Base-by-base conservation (phyloP, 2,888 invertebrate species). In the Pteria penguin region DNA sequence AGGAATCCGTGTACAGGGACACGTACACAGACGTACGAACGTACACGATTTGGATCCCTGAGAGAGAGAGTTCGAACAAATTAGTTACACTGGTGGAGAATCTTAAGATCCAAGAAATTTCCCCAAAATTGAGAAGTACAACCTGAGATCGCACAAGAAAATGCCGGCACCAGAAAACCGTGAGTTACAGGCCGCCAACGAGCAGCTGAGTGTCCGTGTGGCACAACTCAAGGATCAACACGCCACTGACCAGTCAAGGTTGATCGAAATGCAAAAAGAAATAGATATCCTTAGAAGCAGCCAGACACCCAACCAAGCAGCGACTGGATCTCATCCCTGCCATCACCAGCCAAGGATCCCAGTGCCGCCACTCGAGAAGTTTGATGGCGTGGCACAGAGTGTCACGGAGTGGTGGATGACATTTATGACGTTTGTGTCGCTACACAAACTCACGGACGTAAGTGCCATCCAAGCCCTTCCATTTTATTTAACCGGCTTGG, bases 381-480 rank as follows among this genome's bases (percentile, higher is more conserved):
- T 61, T 29, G 61, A 61, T 61, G 26, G 61, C n/a, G 22, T n/a
- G 22, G 24, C n/a, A n/a, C 24, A n/a, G 24, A 27, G 31, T 29
- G 14, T 61, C 29, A 61, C 61, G 31, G 61, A 61, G 31, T 61
- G 61, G 61, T 61, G 61, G 61, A 61, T 32, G 31, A 29, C 31
- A 5, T 31, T 61, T n/a, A 61, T 61, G 2, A 29, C 31, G 27
- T 27, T 27, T 27, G 14, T 31, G 3, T 27, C 29, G 24, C 61
- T 31, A n/a, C 31, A 29, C 61, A 55, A 55, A n/a, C 55, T 55
- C 22, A 24, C 22, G 24, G 29, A 31, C 14, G 29, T 27, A 32
- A 61, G n/a, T 3, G 27, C 29, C 26, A 61, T 29, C n/a, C 29
- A 27, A 27, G 31, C 31, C 31, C 61, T 61, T 61, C 61, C 61